Evolutionary conservation across 2,113 vertebrate species (phyloP), one percentile per base, ranked within the genome.

Genomic region (Formicarius rufipectus): DNA sequence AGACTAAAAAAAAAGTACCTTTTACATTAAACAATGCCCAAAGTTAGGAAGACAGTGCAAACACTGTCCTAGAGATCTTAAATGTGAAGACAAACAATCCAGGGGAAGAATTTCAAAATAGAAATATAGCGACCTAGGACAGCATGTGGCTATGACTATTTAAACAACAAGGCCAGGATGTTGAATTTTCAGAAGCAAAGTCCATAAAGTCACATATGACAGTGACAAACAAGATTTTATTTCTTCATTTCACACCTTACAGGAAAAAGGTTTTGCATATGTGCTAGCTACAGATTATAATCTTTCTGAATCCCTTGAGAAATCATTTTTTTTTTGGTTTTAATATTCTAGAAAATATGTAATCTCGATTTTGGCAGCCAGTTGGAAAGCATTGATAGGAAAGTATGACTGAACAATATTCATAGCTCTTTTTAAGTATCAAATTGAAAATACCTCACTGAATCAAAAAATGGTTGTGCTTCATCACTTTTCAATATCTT

Each of bases 401-500:
- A 80, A 95, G 56, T 96, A 87, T 85, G 95, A 97, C 78, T 53
- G 95, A 98, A 97, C 17, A 11, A 97, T 97, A 98, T 98, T 98
- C 97, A 98, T 94, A 97, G 93, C 66, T 96, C 80, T 91, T 97
- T 97, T 96, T 96, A 98, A 98, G 91, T 92, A 94, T 81, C 87
- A 97, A 98, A 98, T 97, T 97, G 98, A 97, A 98, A 98, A 98
- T 97, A 96, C 40, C n/a, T 90, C 53, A 80, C 78, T 97, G 96
- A 96, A 98, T 97, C 84, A 96, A 93, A 97, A 97, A 96, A 90
- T 68, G 92, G 91, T 84, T 94, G 92, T 91, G 95, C 92, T 96
- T 98, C 96, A 96, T 98, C 95, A 98, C 93, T 7, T 97, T 98
- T 97, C 95, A 97, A 77, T 98, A 97, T 97, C 95, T 84, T 97